Conservation (phyloP, 2,888 invertebrate species). For the Euplagia quadripunctaria region DNA sequence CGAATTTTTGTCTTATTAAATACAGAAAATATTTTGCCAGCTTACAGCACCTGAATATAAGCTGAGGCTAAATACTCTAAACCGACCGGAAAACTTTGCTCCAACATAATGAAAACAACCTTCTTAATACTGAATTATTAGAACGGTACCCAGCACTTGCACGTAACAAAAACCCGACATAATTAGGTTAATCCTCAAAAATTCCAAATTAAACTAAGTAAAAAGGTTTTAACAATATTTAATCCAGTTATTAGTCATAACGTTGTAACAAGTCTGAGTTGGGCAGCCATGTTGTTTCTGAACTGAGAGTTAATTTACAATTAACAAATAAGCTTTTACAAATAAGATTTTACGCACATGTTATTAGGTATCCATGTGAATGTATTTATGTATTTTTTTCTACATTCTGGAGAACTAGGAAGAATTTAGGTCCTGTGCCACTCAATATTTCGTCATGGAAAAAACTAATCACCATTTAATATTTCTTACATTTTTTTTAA, state of each 20-base stretch:
- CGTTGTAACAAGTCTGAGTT: slow-evolving; percentile 56
- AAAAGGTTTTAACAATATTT: slow-evolving; percentile 68
- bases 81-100: slow-evolving; percentile 11
- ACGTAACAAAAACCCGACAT: slow-evolving; percentile 56
- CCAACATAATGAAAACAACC: slow-evolving; percentile 20
- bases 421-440: neutral
- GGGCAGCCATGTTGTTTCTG: slow-evolving; percentile 53
- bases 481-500: neutral
- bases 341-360: neutral
- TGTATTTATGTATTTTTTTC: neutral
- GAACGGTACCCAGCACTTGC: slow-evolving; percentile 53
- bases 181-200: slow-evolving; percentile 66
- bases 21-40: slow-evolving; percentile 4
- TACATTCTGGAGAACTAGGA: neutral
- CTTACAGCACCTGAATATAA: slow-evolving; percentile 28
- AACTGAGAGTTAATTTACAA: slow-evolving; percentile 48
- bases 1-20: slow-evolving; percentile 10
- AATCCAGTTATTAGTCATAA: slow-evolving; percentile 68
- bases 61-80: slow-evolving; percentile 19
- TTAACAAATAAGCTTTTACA: slow-evolving; percentile 32
- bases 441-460: neutral
- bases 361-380: neutral
- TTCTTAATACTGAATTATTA: slow-evolving; percentile 45
- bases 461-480: neutral
- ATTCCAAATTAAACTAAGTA: slow-evolving; percentile 66